These are phyloP conservation scores for Neogobius melanostomus DNA, from an alignment of 2,113 vertebrate species.

Conservation along the genomic window DNA sequence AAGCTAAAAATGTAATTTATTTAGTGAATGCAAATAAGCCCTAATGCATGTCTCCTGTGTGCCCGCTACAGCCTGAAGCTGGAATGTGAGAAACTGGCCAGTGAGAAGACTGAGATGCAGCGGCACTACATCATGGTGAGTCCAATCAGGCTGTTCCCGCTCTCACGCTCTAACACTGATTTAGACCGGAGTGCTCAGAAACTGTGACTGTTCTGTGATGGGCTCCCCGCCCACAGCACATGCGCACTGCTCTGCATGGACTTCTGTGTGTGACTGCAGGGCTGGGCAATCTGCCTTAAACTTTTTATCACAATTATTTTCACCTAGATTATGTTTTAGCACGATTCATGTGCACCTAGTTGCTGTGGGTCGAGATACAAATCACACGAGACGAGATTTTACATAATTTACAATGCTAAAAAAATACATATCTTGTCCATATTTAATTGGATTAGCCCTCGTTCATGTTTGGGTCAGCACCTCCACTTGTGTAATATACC, in stretches of 20 bases:
- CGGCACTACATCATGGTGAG: constrained; percentile 97
- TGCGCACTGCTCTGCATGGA: constrained; percentile 4
- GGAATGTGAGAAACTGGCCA: constrained; percentile 94
- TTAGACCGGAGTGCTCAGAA: constrained; percentile 5
- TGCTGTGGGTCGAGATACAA: too few relatives aligned
- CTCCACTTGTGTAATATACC: too few relatives aligned
- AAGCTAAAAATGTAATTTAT: constrained; percentile 40
- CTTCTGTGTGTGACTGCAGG: not conserved
- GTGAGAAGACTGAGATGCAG: constrained; percentile 87
- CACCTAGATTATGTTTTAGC: too few relatives aligned
- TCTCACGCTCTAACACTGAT: constrained; percentile 10
- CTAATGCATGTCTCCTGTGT: constrained; percentile 25
- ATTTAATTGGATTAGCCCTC: too few relatives aligned
- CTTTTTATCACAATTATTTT: too few relatives aligned
- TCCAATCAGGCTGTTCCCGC: constrained; percentile 36
- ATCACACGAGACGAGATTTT: too few relatives aligned
- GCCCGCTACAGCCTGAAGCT: constrained; percentile 88
- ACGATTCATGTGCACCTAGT: too few relatives aligned
- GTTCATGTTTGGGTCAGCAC: too few relatives aligned
- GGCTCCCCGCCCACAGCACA: constrained; percentile 13
- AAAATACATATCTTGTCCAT: too few relatives aligned
- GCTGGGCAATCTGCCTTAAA: too few relatives aligned
- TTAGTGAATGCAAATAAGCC: constrained; percentile 38
- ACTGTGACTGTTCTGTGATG: constrained; percentile 20
- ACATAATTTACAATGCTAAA: too few relatives aligned